Evolutionary conservation across 2,888 invertebrate genomes (phyloP).

Genomic region (Alloscopus bannaensis): DNA sequence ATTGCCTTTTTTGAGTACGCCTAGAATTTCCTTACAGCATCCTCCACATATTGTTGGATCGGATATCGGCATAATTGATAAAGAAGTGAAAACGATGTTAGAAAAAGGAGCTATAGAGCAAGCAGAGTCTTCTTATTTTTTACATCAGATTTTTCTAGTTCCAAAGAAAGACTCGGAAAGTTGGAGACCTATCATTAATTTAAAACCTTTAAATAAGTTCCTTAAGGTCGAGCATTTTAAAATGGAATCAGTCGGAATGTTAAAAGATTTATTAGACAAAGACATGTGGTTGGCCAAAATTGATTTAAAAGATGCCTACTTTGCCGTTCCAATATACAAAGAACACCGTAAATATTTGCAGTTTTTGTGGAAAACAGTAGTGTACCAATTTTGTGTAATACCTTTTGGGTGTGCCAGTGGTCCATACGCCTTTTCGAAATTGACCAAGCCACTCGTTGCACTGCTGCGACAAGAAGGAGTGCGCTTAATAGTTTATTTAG

Average conservation of each 20-base stretch:
- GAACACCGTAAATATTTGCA: constrained; percentile 40
- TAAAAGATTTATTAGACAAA: constrained; percentile 31
- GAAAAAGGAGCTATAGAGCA: constrained; percentile 9
- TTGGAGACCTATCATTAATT: constrained; percentile 48
- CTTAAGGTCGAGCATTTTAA: constrained; percentile 46
- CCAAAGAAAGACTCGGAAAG: constrained; percentile 9
- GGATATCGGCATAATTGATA: background rate
- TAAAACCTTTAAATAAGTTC: constrained; percentile 52
- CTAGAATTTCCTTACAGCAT: background rate
- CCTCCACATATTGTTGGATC: constrained; percentile 10
- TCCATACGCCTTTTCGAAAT: constrained; percentile 52
- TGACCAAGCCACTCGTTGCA: constrained; percentile 37
- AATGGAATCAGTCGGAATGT: constrained; percentile 48
- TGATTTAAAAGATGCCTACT: constrained; percentile 59
- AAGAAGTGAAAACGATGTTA: background rate
- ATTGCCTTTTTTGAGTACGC: background rate
- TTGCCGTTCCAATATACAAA: constrained; percentile 30
- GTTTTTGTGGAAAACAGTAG: constrained; percentile 34
- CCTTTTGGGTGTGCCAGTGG: constrained; percentile 49
- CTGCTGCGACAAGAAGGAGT: constrained; percentile 23
- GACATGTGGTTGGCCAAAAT: constrained; percentile 41
- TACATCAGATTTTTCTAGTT: constrained; percentile 21
- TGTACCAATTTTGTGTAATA: constrained; percentile 35
- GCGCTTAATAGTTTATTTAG: constrained; percentile 35
- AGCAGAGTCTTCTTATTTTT: background rate